Percentiles rank a stretch among this genome's conserved stretches.
These are phyloP conservation scores for Urosaurus nigricauda DNA, from an alignment of 2,797 vertebrate species.

Conservation along the genomic window DNA sequence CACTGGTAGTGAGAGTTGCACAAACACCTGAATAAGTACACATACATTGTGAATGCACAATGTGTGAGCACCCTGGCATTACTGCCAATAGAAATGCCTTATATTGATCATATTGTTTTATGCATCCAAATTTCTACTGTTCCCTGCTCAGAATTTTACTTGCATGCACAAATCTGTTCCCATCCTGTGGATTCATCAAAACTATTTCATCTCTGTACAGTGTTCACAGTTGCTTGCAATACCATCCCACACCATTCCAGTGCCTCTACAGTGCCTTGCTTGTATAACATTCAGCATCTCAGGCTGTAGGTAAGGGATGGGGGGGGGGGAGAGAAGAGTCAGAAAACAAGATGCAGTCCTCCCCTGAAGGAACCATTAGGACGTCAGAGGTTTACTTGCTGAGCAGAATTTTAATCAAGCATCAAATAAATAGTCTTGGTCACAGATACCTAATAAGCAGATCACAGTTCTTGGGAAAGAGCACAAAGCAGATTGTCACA, in stretches of 20 bases:
- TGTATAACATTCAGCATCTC: too few relatives aligned
- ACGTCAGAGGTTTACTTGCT: conserved; percentile 40
- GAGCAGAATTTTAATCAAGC: conserved; percentile 70
- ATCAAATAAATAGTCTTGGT: conserved; percentile 1
- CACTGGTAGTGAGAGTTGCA: background rate
- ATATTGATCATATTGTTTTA: background rate
- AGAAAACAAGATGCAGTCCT: conserved; percentile 19
- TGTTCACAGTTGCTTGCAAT: background rate
- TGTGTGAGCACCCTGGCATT: background rate
- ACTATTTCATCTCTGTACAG: background rate
- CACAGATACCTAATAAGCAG: conserved; percentile 56
- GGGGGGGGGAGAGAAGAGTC: background rate
- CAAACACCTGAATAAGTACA: background rate
- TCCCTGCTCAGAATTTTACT: background rate
- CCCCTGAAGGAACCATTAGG: conserved; percentile 38
- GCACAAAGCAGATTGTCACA: conserved; percentile 64
- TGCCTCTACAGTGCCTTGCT: fast-evolving
- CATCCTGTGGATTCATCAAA: background rate
- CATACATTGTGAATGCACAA: background rate
- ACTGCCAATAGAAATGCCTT: background rate
- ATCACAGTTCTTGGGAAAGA: conserved; percentile 63
- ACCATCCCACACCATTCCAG: background rate
- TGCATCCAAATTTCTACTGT: background rate
- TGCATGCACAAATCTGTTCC: background rate
- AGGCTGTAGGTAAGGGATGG: background rate